Evolutionary conservation across 92 coral and sea anemone genomes (phyloP), one percentile per base, ranked within the genome.

Genomic region (Porites lobata): DNA sequence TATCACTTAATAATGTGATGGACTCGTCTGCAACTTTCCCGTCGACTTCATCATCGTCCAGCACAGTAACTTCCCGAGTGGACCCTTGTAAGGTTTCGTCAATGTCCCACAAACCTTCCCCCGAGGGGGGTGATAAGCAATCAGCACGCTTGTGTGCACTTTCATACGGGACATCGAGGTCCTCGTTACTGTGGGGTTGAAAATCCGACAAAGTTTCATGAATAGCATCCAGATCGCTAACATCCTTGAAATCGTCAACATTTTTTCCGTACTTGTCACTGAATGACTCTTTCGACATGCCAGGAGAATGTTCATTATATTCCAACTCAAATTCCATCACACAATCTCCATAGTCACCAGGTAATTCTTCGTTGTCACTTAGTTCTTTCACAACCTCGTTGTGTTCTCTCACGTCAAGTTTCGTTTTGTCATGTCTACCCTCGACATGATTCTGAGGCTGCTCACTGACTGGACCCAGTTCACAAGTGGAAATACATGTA

Each of bases 1-100:
- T 62, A 21, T 84, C 87, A 20, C 87, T 84, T 17, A 84, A 50
- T 32, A 84, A n/a, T 52, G 87, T 84, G n/a, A 84, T 84, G 9
- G 87, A 84, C 63, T 50, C 87, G 18, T 84, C 47, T 8, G 50
- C 80, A 20, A 26, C 79, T 26, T 17, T 50, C 65, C 62, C 80
- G 20, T 21, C 87, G 52, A 50, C 65, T 63, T 73, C 80, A 10
- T 73, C 74, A 50, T 74, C n/a, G n/a, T 71, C 77, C 38, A 64
- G 13, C 52, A 70, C 1, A 18, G 57, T 15, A 19, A 62, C 73
- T 14, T 84, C 73, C 53, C 53, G 0, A 18, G 54, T 73, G 74
- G 74, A 74, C 73, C 87, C 79, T 18, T 72, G 47, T 14, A 69
- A 69, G 62, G 54, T 32, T 8, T 81, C 32, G 12, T 59, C 69